Evolutionary conservation across 2,888 invertebrate genomes (phyloP).

Genomic region (Phania funesta): DNA sequence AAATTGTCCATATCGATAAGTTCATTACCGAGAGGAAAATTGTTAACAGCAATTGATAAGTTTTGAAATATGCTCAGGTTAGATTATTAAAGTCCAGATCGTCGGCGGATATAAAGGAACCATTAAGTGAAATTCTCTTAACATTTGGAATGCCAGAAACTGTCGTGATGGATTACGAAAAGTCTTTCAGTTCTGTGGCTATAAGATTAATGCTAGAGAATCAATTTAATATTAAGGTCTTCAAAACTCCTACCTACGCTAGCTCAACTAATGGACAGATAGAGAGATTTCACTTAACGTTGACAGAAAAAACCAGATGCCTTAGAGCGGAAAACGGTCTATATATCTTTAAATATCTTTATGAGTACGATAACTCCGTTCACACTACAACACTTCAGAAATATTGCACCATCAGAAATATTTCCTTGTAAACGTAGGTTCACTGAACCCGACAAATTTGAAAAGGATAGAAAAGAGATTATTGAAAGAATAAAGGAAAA

Average conservation of each 20-base stretch:
- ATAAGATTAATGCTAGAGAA: too few species aligned
- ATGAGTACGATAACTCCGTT: conserved; percentile 8
- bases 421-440: neutral
- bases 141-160: too few species aligned
- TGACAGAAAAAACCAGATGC: neutral
- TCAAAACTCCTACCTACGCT: too few species aligned
- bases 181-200: too few species aligned
- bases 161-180: too few species aligned
- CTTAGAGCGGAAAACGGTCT: neutral
- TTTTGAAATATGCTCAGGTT: too few species aligned
- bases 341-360: neutral
- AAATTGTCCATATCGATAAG: neutral
- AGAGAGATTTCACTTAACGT: neutral
- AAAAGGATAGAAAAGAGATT: neutral
- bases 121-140: too few species aligned
- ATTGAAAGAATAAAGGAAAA: conserved; percentile 21
- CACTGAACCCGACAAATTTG: neutral
- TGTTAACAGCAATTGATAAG: too few species aligned
- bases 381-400: conserved; percentile 7
- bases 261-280: too few species aligned
- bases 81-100: too few species aligned
- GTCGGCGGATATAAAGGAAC: too few species aligned
- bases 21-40: neutral
- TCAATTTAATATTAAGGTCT: too few species aligned
- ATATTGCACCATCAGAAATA: conserved; percentile 13